Evolutionary conservation across 1,140 invertebrate species (phyloP), one percentile per base, ranked within the genome.

Genomic region (Saccostrea glomerata): DNA sequence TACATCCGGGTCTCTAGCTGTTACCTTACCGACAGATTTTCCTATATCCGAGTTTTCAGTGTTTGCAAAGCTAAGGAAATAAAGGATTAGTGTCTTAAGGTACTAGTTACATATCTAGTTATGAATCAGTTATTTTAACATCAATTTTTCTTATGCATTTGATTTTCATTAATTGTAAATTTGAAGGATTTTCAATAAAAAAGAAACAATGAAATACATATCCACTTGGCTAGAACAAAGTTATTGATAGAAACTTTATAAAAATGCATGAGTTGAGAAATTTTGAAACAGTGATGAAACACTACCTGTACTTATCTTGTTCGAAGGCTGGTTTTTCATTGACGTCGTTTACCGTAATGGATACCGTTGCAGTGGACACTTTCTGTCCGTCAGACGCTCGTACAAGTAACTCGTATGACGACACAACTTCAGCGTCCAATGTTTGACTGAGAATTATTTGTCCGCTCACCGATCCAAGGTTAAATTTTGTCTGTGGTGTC

Each of bases 1-100:
- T 77, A 77, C 23, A 86, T 93, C 93, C 7, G 82, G 86, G 84
- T 93, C 93, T 3, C 83, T 89, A n/a, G 92, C 91, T 58, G 60
- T 54, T 13, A 92, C 87, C 1, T 87, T 54, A 6, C 87, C 70
- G 3, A 92, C 55, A 13, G 25, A 25, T 12, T 17, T 40, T 77
- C 70, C 70, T 30, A 30, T 17, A 25, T 25, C 13, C 25, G 70
- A 30, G 70, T 77, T 77, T 77, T 77, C 70, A 5, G 15, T 15
- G 30, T 77, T 77, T 15, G 25, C 15, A 77, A 77, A 77, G 70
- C 70, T 77, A 12, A 73, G 36, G 12, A 30, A 23, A 36, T 9
- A 17, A 4, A 60, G 4, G 20, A 60, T 17, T 60, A 60, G 20
- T 15, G 3, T 58, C 20, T 15, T 20, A 60, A 60, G 58, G 20